A percentile compares a stretch with the other conserved stretches of the same genome.
These are phyloP conservation scores for Lepidocyrtinus sp. DNA, from an alignment of 2,888 invertebrate species.

Conservation along the genomic window DNA sequence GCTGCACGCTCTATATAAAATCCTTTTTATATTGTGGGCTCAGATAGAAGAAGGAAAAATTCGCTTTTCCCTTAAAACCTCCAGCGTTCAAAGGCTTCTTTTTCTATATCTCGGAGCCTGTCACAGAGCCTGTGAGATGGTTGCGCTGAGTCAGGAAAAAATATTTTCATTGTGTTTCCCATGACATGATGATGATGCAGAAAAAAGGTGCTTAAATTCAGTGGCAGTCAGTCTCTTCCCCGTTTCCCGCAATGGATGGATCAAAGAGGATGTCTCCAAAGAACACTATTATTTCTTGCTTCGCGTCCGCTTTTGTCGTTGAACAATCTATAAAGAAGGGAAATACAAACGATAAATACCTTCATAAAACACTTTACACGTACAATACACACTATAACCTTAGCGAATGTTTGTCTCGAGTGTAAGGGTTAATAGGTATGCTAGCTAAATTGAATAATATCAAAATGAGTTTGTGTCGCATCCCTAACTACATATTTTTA, in stretches of 20 bases:
- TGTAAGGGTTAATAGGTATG: background rate
- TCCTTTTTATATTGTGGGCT: slow-evolving; percentile 23
- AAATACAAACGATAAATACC: slow-evolving; percentile 14
- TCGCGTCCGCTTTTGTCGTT: slow-evolving; percentile 9
- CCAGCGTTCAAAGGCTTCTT: slow-evolving; percentile 29
- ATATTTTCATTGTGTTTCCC: slow-evolving; percentile 35
- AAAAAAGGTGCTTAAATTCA: slow-evolving; percentile 22
- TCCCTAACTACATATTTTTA: background rate
- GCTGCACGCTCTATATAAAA: slow-evolving; percentile 1
- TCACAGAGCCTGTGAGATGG: background rate
- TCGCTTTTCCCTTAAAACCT: slow-evolving; percentile 1
- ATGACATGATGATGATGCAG: slow-evolving; percentile 28
- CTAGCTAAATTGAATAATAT: background rate
- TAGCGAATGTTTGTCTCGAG: background rate
- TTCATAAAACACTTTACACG: background rate
- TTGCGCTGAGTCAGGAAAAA: slow-evolving; percentile 32
- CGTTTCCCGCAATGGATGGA: background rate
- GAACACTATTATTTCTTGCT: slow-evolving; percentile 15
- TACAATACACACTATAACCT: background rate
- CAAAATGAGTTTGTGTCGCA: background rate
- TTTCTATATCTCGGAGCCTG: slow-evolving; percentile 13
- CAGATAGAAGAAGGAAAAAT: slow-evolving; percentile 13
- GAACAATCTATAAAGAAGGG: slow-evolving; percentile 11
- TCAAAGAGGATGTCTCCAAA: slow-evolving; percentile 7
- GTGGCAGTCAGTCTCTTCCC: slow-evolving; percentile 9